Conservation (phyloP, 2,888 invertebrate genomes). For the Cybosia mesomella region DNA sequence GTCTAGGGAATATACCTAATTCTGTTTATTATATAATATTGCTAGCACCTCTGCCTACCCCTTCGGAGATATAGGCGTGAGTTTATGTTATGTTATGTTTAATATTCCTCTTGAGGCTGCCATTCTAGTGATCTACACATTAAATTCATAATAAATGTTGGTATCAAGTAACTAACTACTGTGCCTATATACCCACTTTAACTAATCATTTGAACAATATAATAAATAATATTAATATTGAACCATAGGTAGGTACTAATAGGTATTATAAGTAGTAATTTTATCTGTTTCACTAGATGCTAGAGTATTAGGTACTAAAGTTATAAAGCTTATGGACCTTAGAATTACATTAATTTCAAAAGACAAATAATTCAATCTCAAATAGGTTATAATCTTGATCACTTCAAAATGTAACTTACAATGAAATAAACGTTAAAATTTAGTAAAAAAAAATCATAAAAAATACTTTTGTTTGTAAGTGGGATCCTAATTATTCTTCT, state of each 20-base stretch:
- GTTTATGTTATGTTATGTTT: too few species aligned
- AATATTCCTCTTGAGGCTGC: constrained; percentile 25
- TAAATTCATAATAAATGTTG: constrained; percentile 20
- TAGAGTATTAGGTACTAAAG: not conserved
- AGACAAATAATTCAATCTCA: too few species aligned
- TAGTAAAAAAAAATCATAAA: too few species aligned
- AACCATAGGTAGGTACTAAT: not conserved
- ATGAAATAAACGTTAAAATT: too few species aligned
- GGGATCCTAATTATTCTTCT: too few species aligned
- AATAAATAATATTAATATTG: not conserved
- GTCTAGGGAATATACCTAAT: constrained; percentile 27
- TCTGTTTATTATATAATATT: constrained; percentile 30
- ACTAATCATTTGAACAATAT: constrained; percentile 1
- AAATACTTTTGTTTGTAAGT: too few species aligned
- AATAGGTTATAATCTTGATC: too few species aligned
- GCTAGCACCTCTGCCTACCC: too few species aligned
- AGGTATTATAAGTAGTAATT: not conserved
- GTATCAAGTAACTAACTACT: not conserved
- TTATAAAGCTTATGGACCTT: too few species aligned
- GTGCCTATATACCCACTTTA: not conserved
- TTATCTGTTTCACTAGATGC: not conserved
- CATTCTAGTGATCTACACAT: constrained; percentile 22
- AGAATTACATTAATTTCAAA: too few species aligned
- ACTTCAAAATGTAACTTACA: too few species aligned
- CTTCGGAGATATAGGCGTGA: too few species aligned